Conservation (phyloP, 2,888 invertebrate species). For the Sepiola atlantica region DNA sequence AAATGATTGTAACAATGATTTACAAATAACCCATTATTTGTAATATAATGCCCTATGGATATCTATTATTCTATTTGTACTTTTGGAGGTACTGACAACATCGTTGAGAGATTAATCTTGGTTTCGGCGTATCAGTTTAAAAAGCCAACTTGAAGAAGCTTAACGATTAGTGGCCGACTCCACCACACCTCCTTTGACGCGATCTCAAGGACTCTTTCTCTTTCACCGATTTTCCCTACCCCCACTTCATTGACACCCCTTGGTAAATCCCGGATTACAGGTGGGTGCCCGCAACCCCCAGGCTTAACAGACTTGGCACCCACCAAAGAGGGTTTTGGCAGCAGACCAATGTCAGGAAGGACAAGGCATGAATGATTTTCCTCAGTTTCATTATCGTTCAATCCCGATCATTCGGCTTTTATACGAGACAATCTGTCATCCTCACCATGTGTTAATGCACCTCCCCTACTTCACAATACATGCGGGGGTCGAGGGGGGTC, state of each 20-base stretch:
- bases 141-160: background rate
- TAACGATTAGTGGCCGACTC: background rate
- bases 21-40: no score
- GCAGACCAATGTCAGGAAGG: background rate
- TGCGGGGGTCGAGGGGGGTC: no score
- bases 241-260: background rate
- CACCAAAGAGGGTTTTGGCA: background rate
- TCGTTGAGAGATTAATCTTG: background rate
- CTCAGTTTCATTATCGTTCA: background rate
- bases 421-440: background rate
- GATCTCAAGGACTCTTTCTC: background rate
- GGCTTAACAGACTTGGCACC: slow-evolving; percentile 3
- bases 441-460: background rate
- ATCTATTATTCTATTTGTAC: background rate
- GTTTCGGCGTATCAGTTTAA: background rate
- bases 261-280: background rate
- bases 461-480: background rate
- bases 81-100: background rate
- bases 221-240: background rate
- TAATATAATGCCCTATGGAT: background rate
- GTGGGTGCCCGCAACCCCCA: background rate
- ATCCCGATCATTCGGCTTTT: slow-evolving; percentile 18
- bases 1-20: no score
- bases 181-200: background rate
- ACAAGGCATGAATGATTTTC: background rate